Evolutionary conservation across 2,888 invertebrate species (phyloP).

Genomic region (Sphaerophoria taeniata): DNA sequence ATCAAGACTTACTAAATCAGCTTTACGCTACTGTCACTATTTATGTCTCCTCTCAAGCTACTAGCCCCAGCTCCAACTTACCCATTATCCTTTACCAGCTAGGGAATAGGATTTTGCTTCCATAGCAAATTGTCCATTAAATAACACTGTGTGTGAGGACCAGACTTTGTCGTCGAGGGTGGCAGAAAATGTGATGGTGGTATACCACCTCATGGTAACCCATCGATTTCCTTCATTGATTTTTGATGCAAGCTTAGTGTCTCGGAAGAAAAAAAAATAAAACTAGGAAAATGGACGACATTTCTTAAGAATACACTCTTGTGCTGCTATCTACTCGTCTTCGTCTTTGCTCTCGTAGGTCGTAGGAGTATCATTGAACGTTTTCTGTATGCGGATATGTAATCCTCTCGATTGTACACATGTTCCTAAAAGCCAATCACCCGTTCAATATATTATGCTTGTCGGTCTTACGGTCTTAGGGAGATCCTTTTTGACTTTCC

Average conservation of each 20-base stretch:
- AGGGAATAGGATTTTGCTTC: conserved; percentile 48
- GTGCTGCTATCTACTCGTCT: background rate
- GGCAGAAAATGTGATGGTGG: conserved; percentile 14
- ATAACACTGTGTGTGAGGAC: conserved; percentile 57
- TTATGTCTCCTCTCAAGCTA: background rate
- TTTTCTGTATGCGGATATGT: conserved; percentile 55
- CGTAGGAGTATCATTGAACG: background rate
- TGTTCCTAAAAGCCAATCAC: conserved; percentile 68
- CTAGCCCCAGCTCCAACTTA: conserved; percentile 5
- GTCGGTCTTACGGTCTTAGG: conserved; percentile 10
- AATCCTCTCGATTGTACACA: conserved; percentile 69
- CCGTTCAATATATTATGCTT: conserved; percentile 65
- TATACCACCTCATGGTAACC: conserved; percentile 31
- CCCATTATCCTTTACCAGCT: conserved; percentile 37
- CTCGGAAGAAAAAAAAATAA: conserved; percentile 48
- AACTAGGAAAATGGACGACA: conserved; percentile 12
- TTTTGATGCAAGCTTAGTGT: conserved; percentile 64
- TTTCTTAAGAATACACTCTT: conserved; percentile 5
- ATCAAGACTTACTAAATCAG: conserved; percentile 52
- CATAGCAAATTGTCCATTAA: conserved; percentile 71
- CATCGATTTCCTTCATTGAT: conserved; percentile 66
- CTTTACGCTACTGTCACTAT: conserved; percentile 32
- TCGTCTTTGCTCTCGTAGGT: background rate
- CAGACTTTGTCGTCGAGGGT: conserved; percentile 39
- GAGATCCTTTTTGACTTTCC: conserved; percentile 15